Evolutionary conservation across 2,113 vertebrate genomes (phyloP).

Genomic region (Actenoides hombroni): DNA sequence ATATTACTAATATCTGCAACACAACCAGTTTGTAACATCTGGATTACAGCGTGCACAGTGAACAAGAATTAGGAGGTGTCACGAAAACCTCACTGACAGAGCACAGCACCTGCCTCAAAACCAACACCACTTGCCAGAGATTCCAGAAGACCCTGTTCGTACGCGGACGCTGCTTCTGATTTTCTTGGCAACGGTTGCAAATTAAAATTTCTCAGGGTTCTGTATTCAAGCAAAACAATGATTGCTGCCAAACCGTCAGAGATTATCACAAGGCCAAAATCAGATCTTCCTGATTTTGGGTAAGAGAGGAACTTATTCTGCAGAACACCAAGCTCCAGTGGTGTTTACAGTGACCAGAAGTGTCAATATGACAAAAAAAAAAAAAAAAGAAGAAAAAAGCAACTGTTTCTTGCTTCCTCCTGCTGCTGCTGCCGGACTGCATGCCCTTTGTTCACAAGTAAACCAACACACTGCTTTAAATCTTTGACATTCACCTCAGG

Average conservation of each 20-base stretch:
- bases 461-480: constrained; percentile 21
- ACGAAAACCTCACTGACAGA: background rate
- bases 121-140: background rate
- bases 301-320: background rate
- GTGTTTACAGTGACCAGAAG: background rate
- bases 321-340: background rate
- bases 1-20: background rate
- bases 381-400: background rate
- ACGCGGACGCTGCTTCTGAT: background rate
- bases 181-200: background rate
- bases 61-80: background rate
- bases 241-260: background rate
- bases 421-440: background rate
- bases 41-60: background rate
- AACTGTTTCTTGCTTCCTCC: background rate
- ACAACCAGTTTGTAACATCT: background rate
- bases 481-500: background rate
- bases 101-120: background rate
- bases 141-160: background rate
- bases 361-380: background rate
- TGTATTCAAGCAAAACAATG: background rate
- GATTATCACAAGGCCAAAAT: background rate
- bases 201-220: background rate
- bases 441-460: background rate
- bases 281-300: background rate